Evolutionary conservation across 1,140 invertebrate species (phyloP).

Genomic region (Sinella curviseta): DNA sequence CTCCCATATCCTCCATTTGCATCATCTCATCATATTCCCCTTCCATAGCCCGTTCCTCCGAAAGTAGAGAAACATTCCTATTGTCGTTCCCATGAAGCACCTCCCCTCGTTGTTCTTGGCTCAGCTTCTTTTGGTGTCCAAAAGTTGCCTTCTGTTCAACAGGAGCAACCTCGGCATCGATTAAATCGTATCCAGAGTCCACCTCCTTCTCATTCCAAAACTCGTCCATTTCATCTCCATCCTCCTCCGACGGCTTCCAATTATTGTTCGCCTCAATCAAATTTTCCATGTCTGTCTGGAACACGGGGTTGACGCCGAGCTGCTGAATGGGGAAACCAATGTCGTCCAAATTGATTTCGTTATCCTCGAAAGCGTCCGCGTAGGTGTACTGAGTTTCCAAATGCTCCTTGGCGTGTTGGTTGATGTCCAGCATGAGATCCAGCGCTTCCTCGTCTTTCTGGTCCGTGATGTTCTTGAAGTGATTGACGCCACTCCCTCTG

Average conservation of each 20-base stretch:
- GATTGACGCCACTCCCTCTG: background rate
- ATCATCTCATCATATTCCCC: background rate
- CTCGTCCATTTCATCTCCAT: background rate
- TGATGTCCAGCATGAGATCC: background rate
- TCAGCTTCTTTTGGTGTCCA: no score
- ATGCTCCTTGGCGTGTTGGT: conserved; percentile 20
- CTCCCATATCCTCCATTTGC: background rate
- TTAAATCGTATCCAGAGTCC: background rate
- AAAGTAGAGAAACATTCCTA: background rate
- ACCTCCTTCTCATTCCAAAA: background rate
- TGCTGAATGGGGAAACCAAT: conserved; percentile 29
- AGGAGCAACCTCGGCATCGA: background rate
- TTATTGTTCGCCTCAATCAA: conserved; percentile 32
- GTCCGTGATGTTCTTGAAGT: background rate
- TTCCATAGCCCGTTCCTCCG: background rate
- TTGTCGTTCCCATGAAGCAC: background rate
- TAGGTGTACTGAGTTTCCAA: conserved; percentile 18
- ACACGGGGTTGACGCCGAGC: conserved; percentile 19
- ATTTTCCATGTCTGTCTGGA: conserved; percentile 27
- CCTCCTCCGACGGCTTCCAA: background rate
- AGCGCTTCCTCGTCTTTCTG: background rate
- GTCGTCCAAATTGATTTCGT: conserved; percentile 26
- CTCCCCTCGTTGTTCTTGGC: no score
- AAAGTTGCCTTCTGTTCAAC: background rate
- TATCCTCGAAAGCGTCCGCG: background rate